phyloP scores from a whole-genome alignment of 2,113 vertebrate species.

The Bucco capensis region DNA sequence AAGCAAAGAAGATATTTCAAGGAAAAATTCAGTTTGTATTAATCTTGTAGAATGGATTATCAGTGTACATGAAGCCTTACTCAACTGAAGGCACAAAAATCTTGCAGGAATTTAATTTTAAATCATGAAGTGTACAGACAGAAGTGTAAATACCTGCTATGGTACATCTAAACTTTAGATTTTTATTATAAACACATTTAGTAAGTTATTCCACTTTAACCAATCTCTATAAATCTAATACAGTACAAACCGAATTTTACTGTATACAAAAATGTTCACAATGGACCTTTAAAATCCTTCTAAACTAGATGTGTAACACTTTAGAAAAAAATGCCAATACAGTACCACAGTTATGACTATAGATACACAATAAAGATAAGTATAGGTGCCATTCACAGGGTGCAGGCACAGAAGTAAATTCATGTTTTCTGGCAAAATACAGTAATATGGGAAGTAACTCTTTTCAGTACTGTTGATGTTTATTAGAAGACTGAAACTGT shows the following conservation, averaged over 20 bases:
- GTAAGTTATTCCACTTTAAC: constrained; percentile 62
- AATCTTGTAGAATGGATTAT: not conserved
- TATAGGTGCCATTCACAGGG: constrained; percentile 24
- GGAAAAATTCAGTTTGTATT: not conserved
- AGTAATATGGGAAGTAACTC: constrained; percentile 15
- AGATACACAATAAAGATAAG: constrained; percentile 44
- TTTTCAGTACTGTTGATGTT: constrained; percentile 9
- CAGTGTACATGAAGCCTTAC: not conserved
- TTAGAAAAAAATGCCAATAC: constrained; percentile 45
- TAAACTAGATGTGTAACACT: constrained; percentile 39
- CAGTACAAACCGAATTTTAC: constrained; percentile 56
- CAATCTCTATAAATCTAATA: constrained; percentile 50
- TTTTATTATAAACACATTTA: constrained; percentile 57
- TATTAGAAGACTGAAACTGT: constrained; percentile 25
- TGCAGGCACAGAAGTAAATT: constrained; percentile 36
- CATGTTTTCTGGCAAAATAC: constrained; percentile 32
- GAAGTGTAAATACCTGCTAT: constrained; percentile 64
- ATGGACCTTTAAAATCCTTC: constrained; percentile 40
- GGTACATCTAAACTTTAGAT: constrained; percentile 62
- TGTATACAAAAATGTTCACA: constrained; percentile 63
- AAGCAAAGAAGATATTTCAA: constrained; percentile 50
- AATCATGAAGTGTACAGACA: constrained; percentile 70
- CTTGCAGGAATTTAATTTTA: constrained; percentile 44
- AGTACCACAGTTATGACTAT: constrained; percentile 50
- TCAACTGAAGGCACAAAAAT: constrained; percentile 47